Base-by-base conservation (phyloP, 2,797 vertebrate genomes). In the Pagetopsis macropterus region DNA sequence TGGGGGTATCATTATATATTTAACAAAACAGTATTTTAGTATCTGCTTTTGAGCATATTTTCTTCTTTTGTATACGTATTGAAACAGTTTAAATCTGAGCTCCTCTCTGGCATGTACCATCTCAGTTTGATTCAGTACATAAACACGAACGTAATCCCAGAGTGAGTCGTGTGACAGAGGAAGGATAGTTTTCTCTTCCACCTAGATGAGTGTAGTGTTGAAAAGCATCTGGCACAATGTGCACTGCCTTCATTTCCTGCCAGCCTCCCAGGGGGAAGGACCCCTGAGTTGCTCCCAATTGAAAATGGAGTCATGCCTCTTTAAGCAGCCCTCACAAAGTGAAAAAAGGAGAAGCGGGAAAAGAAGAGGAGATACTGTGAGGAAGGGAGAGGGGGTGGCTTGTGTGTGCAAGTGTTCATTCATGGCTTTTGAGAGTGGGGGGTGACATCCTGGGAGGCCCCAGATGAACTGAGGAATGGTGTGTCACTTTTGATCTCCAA, bases 271-370 rank as follows among this genome's bases (percentile, higher is more conserved):
- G 80, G 93, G 92, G 91, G 92, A 87, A 89, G 94, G 89, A 91
- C 91, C 92, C 93, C 94, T 72, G 88, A 94, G 93, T 93, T 68
- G 79, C 90, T 94, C 90, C 89, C 94, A 94, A 95, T 95, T 96
- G 94, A 95, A 95, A 95, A 94, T 93, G 76, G 81, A 96, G 93
- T 94, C 94, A 94, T 94, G 92, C 94, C 94, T 94, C 93, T 96
- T 96, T 95, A 95, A 95, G 95, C 93, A 95, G 87, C 88, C 85
- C 84, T 92, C 91, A 94, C 93, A 95, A 94, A 94, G 87, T 92
- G 72, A 85, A 90, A 90, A 81, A 43, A 51, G 61, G 87, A 84
- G 86, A 84, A 84, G 88, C 78, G 75, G 89, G 88, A 87, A 86
- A 90, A 90, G 86, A 85, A 79, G 87, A 89, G 75, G 82, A 85